Base-by-base conservation (phyloP, 2,797 vertebrate genomes). In the Allobates femoralis region DNA sequence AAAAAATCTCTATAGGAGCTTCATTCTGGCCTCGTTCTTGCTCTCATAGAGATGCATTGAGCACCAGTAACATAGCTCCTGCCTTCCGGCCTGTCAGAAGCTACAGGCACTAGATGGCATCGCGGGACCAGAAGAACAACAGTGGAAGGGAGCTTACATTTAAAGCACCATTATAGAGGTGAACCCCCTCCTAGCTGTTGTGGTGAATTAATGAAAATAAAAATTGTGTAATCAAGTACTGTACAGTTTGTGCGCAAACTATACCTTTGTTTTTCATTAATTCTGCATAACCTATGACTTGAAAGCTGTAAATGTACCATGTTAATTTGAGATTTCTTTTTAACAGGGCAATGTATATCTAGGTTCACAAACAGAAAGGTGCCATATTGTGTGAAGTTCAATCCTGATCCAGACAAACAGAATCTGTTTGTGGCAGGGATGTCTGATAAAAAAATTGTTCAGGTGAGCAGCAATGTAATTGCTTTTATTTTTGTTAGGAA, bases 361-460 rank as follows among this genome's bases (percentile, higher is more conserved):
- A 96, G 94, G 90, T 99, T 99, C 93, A 99, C 98, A 88, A 99
- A 99, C 91, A 93, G 97, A 89, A 99, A 99, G 92, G 97, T 99
- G 67, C 98, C 98, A 1, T 99, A 99, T 82, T 99, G 98, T 90
- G 97, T 99, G 86, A 99, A 99, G 91, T 99, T 99, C 93, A 99
- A 99, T 93, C 98, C 98, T 10, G 98, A 99, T 5, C 97, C 98
- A 93, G 98, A 99, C 89, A 99, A 99, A 86, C 98, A 99, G 90
- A 97, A 93, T 91, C 96, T 99, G 50, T 97, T 99, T 89, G 98
- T 99, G 87, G 98, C 98, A 32, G 98, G 98, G 50, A 99, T 99
- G 98, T 99, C 98, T 0, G 98, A 99, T 94, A 99, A 99, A 90
- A 99, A 99, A 94, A 99, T 99, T 64, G 98, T 99, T 28, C 98